Base-by-base conservation (phyloP, 2,797 vertebrate genomes). In the Lacerta agilis region DNA sequence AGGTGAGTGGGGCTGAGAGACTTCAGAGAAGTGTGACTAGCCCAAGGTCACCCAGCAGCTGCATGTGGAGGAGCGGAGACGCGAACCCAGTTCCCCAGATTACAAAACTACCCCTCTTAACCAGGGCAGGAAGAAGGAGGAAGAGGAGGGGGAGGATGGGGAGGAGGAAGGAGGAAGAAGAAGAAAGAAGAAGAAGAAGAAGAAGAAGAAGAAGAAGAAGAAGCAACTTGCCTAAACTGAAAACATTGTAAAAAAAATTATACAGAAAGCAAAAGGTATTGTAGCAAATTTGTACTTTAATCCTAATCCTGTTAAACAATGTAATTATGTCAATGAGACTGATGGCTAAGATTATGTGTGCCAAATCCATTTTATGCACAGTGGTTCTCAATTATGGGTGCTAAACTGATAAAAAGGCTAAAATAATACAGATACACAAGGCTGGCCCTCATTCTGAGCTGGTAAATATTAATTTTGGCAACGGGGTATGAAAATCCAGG, bases 221-320 rank as follows among this genome's bases (percentile, higher is more conserved):
- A 15, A 55, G 18, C 67, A 72, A 80, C 43, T 43, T n/a, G 67
- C 17, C n/a, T 73, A 23, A 79, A 85, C 23, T 61, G 43, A 36
- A 79, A 72, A 66, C 27, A 43, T 3, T 79, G 49, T 38, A 73
- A 73, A 45, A 61, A 13, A 85, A 86, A 66, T 75, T 38, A 82
- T 11, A 82, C 29, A 64, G 77, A 83, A 83, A 71, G 45, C 49
- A 79, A 84, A 79, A 84, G 27, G 11, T 27, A 76, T 13, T 89
- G 58, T 85, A 49, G 36, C 79, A 77, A 55, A 84, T 79, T 71
- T 79, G 76, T 33, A 82, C 78, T 86, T 76, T 55, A 86, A 81
- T 85, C 78, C 72, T 89, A 89, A 89, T 89, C 88, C 88, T 81
- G 71, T 86, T 89, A 82, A 89, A 82, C 36, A 89, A 76, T 23